Evolutionary conservation across 2,113 vertebrate genomes (phyloP).

Genomic region (Steatornis caripensis): DNA sequence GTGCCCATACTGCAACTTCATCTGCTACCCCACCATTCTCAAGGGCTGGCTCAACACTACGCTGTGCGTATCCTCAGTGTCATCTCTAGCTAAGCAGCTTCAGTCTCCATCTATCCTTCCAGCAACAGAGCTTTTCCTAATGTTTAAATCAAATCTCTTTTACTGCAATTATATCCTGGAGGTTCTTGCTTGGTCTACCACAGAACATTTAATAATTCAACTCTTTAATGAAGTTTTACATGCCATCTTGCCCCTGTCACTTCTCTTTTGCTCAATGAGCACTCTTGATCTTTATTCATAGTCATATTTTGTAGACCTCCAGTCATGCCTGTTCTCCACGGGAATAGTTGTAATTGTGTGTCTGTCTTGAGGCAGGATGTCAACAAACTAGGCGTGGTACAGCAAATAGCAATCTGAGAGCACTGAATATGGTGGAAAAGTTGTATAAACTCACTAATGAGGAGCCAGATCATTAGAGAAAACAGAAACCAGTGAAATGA

Average conservation of each 20-base stretch:
- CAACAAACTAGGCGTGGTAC: rapidly evolving
- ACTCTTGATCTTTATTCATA: not conserved
- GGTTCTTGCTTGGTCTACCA: not conserved
- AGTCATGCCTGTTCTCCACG: not conserved
- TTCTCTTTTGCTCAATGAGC: not conserved
- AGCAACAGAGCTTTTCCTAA: not conserved
- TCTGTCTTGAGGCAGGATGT: not conserved
- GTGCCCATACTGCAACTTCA: not conserved
- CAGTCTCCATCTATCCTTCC: not conserved
- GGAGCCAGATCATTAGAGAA: not conserved
- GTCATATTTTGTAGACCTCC: not conserved
- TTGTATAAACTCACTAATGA: not conserved
- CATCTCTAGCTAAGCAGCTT: not conserved
- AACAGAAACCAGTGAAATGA: not conserved
- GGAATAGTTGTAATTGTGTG: not conserved
- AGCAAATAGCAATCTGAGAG: not conserved
- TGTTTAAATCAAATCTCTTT: not conserved
- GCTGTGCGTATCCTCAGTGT: not conserved
- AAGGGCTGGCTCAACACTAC: not conserved
- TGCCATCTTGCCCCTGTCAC: not conserved
- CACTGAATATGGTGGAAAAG: not conserved
- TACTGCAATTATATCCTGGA: not conserved
- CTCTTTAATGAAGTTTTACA: not conserved
- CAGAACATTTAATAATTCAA: not conserved
- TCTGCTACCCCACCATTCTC: not conserved